phyloP scores from a whole-genome alignment of 2,113 vertebrate genomes.

The Syngnathus scovelli region DNA sequence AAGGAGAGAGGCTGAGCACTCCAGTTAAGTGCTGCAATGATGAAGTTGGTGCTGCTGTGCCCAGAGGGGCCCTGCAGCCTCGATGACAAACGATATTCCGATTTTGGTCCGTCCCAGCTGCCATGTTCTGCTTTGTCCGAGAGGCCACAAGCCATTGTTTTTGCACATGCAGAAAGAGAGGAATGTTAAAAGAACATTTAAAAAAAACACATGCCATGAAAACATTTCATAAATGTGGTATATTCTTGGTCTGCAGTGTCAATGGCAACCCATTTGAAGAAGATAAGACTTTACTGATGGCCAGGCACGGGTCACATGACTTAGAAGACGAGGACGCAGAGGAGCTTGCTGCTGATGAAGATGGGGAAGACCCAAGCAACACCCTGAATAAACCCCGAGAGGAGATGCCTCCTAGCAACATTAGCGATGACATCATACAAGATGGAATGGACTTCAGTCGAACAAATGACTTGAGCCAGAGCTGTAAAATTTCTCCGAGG shows the following conservation, averaged over 20 bases:
- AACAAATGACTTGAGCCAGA: slow-evolving; percentile 77
- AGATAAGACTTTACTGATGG: slow-evolving; percentile 77
- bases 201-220: slow-evolving; percentile 1
- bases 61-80: slow-evolving; percentile 57
- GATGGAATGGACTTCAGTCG: slow-evolving; percentile 82
- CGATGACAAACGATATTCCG: slow-evolving; percentile 67
- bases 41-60: slow-evolving; percentile 51
- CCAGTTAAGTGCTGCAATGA: slow-evolving; percentile 65
- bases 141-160: slow-evolving; percentile 13
- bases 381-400: slow-evolving; percentile 70
- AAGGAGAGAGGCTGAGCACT: slow-evolving; percentile 54
- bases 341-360: slow-evolving; percentile 85
- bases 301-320: slow-evolving; percentile 78
- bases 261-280: slow-evolving; percentile 86
- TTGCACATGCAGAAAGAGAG: slow-evolving; percentile 2
- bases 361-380: slow-evolving; percentile 70
- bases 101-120: slow-evolving; percentile 47
- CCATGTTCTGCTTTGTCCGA: slow-evolving; percentile 24
- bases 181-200: slow-evolving; percentile 18
- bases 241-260: slow-evolving; percentile 66
- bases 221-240: not conserved
- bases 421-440: slow-evolving; percentile 71
- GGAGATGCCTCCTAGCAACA: slow-evolving; percentile 65
- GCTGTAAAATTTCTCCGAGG: slow-evolving; percentile 82
- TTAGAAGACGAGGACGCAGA: slow-evolving; percentile 88